Evolutionary conservation across 2,797 vertebrate genomes (phyloP).

Genomic region (Vireo griseus): DNA sequence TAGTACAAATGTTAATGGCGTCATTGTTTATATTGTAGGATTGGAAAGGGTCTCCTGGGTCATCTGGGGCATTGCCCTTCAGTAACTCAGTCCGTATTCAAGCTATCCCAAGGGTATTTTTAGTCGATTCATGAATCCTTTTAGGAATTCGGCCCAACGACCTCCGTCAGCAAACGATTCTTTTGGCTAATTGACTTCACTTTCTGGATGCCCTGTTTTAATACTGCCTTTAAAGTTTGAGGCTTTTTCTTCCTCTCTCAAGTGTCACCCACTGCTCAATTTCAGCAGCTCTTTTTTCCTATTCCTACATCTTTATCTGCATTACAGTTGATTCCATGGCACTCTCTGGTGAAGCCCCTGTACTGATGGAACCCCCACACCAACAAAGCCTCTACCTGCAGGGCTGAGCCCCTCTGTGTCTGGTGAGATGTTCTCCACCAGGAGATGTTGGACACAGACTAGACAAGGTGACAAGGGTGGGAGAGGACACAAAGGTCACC

Average conservation of each 20-base stretch:
- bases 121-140: slow-evolving; percentile 54
- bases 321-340: accelerated
- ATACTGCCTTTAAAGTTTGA: slow-evolving; percentile 40
- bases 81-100: slow-evolving; percentile 56
- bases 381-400: not conserved
- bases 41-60: slow-evolving; percentile 64
- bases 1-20: slow-evolving; percentile 50
- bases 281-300: not conserved
- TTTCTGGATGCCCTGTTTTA: slow-evolving; percentile 4
- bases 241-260: slow-evolving; percentile 3
- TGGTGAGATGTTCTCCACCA: not conserved
- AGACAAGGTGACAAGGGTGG: not conserved
- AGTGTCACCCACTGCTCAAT: not conserved
- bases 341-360: accelerated
- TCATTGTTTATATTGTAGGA: slow-evolving; percentile 63
- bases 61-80: slow-evolving; percentile 62
- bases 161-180: slow-evolving; percentile 35
- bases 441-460: not conserved
- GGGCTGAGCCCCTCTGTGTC: not conserved
- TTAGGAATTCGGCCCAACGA: slow-evolving; percentile 46
- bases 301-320: not conserved
- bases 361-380: accelerated
- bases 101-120: slow-evolving; percentile 58
- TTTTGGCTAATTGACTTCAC: slow-evolving; percentile 53
- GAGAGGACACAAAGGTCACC: not conserved